Conservation (phyloP, 2,797 vertebrate species). For the Pantherophis vulpinus region DNA sequence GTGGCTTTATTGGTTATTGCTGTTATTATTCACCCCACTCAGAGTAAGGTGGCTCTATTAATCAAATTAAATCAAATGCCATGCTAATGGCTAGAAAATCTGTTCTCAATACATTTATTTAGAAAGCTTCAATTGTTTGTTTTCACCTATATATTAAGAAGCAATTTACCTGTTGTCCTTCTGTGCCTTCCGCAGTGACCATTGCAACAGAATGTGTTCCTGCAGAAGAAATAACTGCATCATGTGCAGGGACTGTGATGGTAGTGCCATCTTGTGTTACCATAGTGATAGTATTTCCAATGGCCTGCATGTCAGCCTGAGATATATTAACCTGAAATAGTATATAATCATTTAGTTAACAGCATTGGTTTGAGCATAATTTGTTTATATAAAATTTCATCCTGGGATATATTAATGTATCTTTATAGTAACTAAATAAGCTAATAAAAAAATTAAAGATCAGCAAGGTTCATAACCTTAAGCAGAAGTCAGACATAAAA, state of each 20-base stretch:
- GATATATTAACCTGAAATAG: conserved; percentile 89
- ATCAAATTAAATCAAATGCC: neutral
- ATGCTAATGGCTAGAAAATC: neutral
- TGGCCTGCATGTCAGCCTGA: conserved; percentile 91
- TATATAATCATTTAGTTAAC: conserved; percentile 41
- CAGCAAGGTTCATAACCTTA: neutral
- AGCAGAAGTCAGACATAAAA: conserved; percentile 13
- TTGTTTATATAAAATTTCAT: neutral
- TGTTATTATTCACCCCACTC: neutral
- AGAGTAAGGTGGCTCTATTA: neutral
- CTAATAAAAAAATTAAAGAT: neutral
- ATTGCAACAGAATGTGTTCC: conserved; percentile 90
- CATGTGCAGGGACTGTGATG: conserved; percentile 94
- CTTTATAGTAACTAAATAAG: neutral
- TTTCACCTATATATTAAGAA: neutral
- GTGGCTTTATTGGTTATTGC: neutral
- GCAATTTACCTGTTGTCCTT: conserved; percentile 85
- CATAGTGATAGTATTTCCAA: conserved; percentile 97
- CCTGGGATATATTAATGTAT: neutral
- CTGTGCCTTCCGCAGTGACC: conserved; percentile 90
- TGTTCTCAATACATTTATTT: neutral
- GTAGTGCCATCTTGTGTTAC: conserved; percentile 98
- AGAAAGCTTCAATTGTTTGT: neutral
- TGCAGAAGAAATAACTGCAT: conserved; percentile 85
- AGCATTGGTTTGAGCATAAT: neutral